Evolutionary conservation across 2,888 invertebrate genomes (phyloP).

Genomic region (Brachylomia viminalis): DNA sequence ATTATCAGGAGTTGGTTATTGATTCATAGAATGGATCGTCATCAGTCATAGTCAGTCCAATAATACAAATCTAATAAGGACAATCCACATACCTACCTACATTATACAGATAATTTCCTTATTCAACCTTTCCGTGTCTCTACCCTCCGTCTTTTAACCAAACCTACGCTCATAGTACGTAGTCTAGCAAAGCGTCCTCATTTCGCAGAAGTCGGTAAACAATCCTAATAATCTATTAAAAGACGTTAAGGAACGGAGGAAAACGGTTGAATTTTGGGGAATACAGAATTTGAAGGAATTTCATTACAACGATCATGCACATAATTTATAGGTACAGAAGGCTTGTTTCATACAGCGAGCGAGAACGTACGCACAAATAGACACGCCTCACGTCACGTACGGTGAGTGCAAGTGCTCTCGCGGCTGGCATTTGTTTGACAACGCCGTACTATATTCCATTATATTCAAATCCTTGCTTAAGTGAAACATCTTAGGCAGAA

Average conservation of each 20-base stretch:
- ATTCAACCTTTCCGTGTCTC: conserved; percentile 11
- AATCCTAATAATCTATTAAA: conserved; percentile 58
- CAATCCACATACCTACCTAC: background rate
- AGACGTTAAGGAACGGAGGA: conserved; percentile 40
- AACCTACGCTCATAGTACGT: background rate
- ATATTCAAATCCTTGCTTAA: background rate
- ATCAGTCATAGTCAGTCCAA: background rate
- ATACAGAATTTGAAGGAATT: conserved; percentile 45
- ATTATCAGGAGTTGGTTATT: background rate
- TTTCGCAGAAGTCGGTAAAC: conserved; percentile 56
- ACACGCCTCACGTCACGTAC: background rate
- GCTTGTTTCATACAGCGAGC: background rate
- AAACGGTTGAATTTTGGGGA: conserved; percentile 26
- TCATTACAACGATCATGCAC: conserved; percentile 47
- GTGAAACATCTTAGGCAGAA: background rate
- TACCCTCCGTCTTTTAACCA: background rate
- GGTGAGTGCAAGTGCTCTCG: background rate
- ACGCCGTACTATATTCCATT: background rate
- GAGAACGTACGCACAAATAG: background rate
- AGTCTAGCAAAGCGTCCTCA: conserved; percentile 17
- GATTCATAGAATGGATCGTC: too few relatives aligned
- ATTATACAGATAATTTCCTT: background rate
- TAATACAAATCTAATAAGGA: conserved; percentile 5
- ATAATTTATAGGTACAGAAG: conserved; percentile 2
- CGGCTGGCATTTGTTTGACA: background rate